Base-by-base conservation (phyloP, 1,140 invertebrate genomes). In the Drosophila repleta region DNA sequence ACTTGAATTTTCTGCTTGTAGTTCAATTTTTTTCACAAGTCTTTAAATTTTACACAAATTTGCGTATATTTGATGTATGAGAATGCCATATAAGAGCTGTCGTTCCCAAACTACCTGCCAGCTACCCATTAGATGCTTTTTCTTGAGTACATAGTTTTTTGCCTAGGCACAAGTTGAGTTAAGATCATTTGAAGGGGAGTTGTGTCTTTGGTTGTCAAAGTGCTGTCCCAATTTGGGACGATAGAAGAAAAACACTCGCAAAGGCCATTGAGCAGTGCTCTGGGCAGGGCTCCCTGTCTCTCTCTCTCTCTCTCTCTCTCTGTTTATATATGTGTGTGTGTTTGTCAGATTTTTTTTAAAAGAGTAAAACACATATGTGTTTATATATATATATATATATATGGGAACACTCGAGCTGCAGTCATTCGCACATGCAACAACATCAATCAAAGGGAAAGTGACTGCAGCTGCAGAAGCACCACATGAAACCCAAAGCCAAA, bases 361-460 rank as follows among this genome's bases (percentile, higher is more conserved):
- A 70, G 46, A n/a, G 20, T 26, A 6, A 35, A 24, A n/a, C 8
- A 55, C 15, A 41, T 29, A 1, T 7, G 26, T 29, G 6, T 3
- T 0, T 26, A 48, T 35, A 35, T 21, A 43, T n/a, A 51, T 10
- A n/a, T 45, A 58, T 24, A 24, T 13, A 41, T 37, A 35, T 17
- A 67, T 53, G 46, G n/a, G 10, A 43, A 45, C 35, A 69, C 58
- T 60, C 45, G 37, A 29, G 75, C 51, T 52, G 60, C 49, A 70
- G 78, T 74, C 78, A 70, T 60, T 80, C 55, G 69, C 78, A 66
- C 56, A 63, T 75, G 71, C 63, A 82, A 65, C 67, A 67, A 83
- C 79, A 79, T 84, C 68, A 83, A 84, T 84, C 79, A 84, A 73
- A 76, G 75, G 60, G 68, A 83, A 79, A 83, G 79, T 79, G 71